A percentile compares a stretch with the other conserved stretches of the same genome.
phyloP scores from a whole-genome alignment of 2,797 vertebrate species.

The Mallotus villosus region DNA sequence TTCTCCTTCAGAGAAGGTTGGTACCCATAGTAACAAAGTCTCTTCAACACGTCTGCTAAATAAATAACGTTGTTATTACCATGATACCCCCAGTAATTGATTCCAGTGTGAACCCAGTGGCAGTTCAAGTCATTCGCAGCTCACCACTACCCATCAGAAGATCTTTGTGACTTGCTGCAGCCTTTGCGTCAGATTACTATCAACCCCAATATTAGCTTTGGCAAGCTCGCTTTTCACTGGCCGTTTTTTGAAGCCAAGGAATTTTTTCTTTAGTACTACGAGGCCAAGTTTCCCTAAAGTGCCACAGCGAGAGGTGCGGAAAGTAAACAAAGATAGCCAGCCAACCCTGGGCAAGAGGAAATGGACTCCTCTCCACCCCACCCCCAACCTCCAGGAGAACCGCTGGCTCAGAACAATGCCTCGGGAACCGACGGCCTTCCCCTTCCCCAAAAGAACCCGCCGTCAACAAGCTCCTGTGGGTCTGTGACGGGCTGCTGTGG shows the following conservation, averaged over 20 bases:
- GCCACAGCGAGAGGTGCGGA: slow-evolving; percentile 48
- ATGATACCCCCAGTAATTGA: background rate
- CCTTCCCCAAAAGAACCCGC: slow-evolving; percentile 24
- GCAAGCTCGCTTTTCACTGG: background rate
- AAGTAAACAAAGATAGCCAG: slow-evolving; percentile 64
- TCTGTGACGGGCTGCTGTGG: background rate
- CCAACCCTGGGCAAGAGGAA: slow-evolving; percentile 65
- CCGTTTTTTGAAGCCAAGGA: slow-evolving; percentile 1
- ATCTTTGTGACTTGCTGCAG: background rate
- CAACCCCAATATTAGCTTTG: background rate
- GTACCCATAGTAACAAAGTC: too few relatives aligned
- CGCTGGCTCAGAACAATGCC: slow-evolving; percentile 68
- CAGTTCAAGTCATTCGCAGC: background rate
- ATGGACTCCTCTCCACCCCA: slow-evolving; percentile 53
- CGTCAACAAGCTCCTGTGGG: slow-evolving; percentile 22
- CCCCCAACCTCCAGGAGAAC: slow-evolving; percentile 58
- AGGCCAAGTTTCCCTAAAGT: slow-evolving; percentile 39
- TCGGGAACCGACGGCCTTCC: slow-evolving; percentile 48
- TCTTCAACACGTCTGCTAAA: too few relatives aligned
- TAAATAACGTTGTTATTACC: too few relatives aligned
- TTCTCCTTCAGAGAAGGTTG: too few relatives aligned
- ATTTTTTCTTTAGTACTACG: slow-evolving; percentile 22
- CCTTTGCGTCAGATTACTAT: background rate
- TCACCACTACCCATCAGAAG: background rate
- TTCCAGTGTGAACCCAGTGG: background rate